These are phyloP conservation scores for Ceyx melanurus DNA, from an alignment of 2,113 vertebrate genomes.

Conservation along the genomic window DNA sequence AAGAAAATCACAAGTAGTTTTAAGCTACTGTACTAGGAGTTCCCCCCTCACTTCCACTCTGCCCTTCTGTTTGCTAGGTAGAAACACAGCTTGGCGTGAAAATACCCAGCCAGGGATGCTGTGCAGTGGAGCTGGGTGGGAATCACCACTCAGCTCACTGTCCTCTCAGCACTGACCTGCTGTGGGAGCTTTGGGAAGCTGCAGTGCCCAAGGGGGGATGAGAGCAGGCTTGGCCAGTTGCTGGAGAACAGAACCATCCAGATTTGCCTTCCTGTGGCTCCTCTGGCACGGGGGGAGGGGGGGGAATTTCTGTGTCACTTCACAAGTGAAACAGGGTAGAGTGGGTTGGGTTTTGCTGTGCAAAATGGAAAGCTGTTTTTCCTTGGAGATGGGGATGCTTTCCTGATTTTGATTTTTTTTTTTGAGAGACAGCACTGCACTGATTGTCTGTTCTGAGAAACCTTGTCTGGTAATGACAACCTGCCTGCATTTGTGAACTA, in stretches of 20 bases:
- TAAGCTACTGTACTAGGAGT: slow-evolving; percentile 5
- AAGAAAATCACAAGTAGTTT: not conserved
- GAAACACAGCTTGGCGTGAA: not conserved
- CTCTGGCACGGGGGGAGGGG: not conserved
- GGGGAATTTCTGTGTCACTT: not conserved
- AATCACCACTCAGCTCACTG: not conserved
- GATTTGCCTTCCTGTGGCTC: not conserved
- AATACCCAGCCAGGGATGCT: not conserved
- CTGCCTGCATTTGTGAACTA: not conserved
- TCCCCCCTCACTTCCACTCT: not conserved
- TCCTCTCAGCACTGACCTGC: not conserved
- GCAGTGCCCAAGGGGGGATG: not conserved
- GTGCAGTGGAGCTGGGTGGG: not conserved
- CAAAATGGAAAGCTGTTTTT: not conserved
- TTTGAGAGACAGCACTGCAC: not conserved
- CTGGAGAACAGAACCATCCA: not conserved
- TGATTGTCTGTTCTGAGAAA: slow-evolving; percentile 27
- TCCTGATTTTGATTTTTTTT: not conserved
- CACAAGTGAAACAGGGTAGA: not conserved
- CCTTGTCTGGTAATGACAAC: slow-evolving; percentile 11
- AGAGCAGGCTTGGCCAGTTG: not conserved
- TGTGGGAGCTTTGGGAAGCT: not conserved
- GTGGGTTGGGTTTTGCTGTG: not conserved
- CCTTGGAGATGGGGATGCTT: not conserved
- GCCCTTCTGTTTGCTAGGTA: not conserved